Evolutionary conservation across 2,888 invertebrate genomes (phyloP), one percentile per base, ranked within the genome.

Genomic region (Synanthedon formicaeformis): DNA sequence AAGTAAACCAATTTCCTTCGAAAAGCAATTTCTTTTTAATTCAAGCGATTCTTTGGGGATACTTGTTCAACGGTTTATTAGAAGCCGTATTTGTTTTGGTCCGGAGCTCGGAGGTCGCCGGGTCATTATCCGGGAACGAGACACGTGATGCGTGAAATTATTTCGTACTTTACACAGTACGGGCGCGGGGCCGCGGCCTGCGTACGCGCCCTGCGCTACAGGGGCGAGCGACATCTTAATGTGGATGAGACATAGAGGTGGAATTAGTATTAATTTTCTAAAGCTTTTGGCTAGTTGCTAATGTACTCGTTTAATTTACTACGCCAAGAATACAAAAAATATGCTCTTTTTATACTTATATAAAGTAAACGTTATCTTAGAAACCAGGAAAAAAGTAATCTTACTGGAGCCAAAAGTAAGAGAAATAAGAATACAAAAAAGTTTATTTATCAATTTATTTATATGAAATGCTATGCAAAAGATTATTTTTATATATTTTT

Each of bases 111-210:
- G 72, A 69, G 68, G 69, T 72, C 71, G 73, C 69, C 73, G 78
- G 83, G 84, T 85, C 84, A 85, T 86, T 87, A 86, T 81, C 68
- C 78, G 75, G 70, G 67, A 74, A 69, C 76, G 72, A 65, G 73
- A 70, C 85, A 85, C 78, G 82, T 84, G 86, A 85, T 83, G 84
- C 87, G 87, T 87, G 86, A 87, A 87, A 87, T 87, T 85, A 87
- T 87, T 86, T 87, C 73, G 85, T 86, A 85, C 86, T 87, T 86
- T 86, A 83, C 84, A 81, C 83, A 81, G 78, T 75, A 73, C 71
- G 64, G 75, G 72, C 75, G 73, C 71, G 64, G 75, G 72, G 73
- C 62, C 69, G 67, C 66, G 64, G 69, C 71, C 75, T 77, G 81
- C 78, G 81, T 84, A 73, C 72, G 81, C 80, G 80, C 72, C 65